Percentiles rank a stretch among this genome's conserved stretches.
Evolutionary conservation across 2,888 invertebrate species (phyloP).

Genomic region (Itoplectis maculator): DNA sequence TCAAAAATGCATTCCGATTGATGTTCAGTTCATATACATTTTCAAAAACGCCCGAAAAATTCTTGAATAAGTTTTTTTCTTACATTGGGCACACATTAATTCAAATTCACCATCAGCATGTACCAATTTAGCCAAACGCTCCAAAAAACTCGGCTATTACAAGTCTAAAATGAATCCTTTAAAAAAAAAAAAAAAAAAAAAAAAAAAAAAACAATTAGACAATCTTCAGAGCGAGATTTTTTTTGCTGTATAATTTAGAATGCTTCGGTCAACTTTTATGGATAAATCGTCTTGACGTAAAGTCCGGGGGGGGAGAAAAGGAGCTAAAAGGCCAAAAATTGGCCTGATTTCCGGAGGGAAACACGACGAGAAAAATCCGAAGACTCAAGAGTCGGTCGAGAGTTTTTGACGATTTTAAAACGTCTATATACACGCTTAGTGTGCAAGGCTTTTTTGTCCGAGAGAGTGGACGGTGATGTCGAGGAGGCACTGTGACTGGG

Average conservation of each 20-base stretch:
- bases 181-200: too few species aligned
- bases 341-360: slow-evolving; percentile 77
- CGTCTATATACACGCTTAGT: slow-evolving; percentile 6
- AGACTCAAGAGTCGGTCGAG: slow-evolving; percentile 24
- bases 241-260: slow-evolving; percentile 5
- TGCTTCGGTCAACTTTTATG: slow-evolving; percentile 26
- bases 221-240: not conserved
- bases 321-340: slow-evolving; percentile 75
- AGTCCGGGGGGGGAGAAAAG: slow-evolving; percentile 65
- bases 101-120: too few species aligned
- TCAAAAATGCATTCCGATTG: too few species aligned
- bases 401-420: slow-evolving; percentile 74
- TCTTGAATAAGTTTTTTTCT: too few species aligned
- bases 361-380: slow-evolving; percentile 19
- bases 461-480: slow-evolving; percentile 61
- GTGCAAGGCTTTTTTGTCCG: slow-evolving; percentile 51
- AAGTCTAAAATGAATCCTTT: too few species aligned
- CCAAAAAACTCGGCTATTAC: too few species aligned
- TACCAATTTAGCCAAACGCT: too few species aligned
- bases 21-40: too few species aligned
- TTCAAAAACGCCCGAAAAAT: too few species aligned
- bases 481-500: slow-evolving; percentile 76
- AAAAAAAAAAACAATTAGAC: not conserved
- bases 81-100: too few species aligned
- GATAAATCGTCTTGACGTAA: slow-evolving; percentile 61